Base-by-base conservation (phyloP, 30 jellyfish, hydroid and myxozoan genomes). In the Aurelia sp. region DNA sequence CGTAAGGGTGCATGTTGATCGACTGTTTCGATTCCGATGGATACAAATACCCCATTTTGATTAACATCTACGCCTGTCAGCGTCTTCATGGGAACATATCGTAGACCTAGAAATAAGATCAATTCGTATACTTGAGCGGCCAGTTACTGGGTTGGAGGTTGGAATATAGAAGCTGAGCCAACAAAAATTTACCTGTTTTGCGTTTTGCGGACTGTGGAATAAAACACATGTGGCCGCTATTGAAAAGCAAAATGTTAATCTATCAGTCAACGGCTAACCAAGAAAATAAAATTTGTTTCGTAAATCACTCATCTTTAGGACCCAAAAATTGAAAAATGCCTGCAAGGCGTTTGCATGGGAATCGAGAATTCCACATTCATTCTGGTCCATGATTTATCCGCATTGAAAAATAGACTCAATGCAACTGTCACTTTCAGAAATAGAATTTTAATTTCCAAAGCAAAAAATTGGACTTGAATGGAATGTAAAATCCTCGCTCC, bases 71-170 rank as follows among this genome's bases (percentile, higher is more conserved):
- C 98, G 0, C 98, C 98, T 0, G 98, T 91, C 17, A 84, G 79
- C 41, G 98, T 85, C 68, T 79, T 91, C 90, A 91, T 24, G 18
- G 98, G 98, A 24, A 91, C 71, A 74, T 91, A 91, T 10, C 98
- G 96, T 81, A 91, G 84, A 12, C 98, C 98, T 91, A 61, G 10
- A 75, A 60, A 8, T 64, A 21, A 62, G 55, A 53, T 20, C 64
- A 24, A 77, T 55, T n/a, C 5, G 17, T 52, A 74, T 50, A 9
- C 65, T 44, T 2, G 17, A 5, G 8, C 8, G 7, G 51, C 3
- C 10, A 40, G 10, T 40, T 12, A 3, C 13, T 13, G 67, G 19
- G 10, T 18, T 68, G n/a, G n/a, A n/a, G n/a, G n/a, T n/a, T n/a
- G 40, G 65, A 8, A 30, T 10, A 13, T 1, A 22, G 3, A 16